Base-by-base conservation (phyloP, 1,140 invertebrate genomes). In the Drosophila ironensis region DNA sequence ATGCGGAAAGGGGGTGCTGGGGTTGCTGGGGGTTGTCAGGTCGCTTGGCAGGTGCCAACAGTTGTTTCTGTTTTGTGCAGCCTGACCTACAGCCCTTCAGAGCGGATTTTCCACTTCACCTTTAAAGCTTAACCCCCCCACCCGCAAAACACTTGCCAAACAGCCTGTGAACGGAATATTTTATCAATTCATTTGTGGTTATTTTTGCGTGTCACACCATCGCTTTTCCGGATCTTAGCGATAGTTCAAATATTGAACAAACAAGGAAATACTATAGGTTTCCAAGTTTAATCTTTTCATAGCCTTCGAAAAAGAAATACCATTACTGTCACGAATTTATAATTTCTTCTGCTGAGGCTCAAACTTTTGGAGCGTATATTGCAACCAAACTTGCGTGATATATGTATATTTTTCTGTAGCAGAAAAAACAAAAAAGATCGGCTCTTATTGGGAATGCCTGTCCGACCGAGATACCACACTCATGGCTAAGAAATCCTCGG, bases 11-110 rank as follows among this genome's bases (percentile, higher is more conserved):
- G 51, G 24, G 25, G 25, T n/a, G 20, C 17, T 9, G 14, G 14
- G 17, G 12, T 8, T 16, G 1, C n/a, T 7, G 9, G 4, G 16
- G 20, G 11, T n/a, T 2, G 24, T 12, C n/a, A 3, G 11, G 6
- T n/a, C 9, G 19, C 6, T 9, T 59, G 53, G 40, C 59, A 61
- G 59, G 54, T 60, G 56, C 56, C 56, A 60, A 60, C 56, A 60
- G 37, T 56, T 54, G 33, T 40, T 59, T 41, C 28, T 11, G 11
- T 27, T 38, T 27, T 38, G 12, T 38, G n/a, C 9, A 22, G 22
- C 14, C 51, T 42, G 51, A 60, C 56, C 51, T 7, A 53, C 12
- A 52, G 12, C 24, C 25, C 25, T 2, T 22, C n/a, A n/a, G 22
- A 7, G 7, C 42, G 14, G 3, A 6, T 8, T 28, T 16, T 24